A percentile compares a stretch with the other conserved stretches of the same genome.
Conservation (phyloP, 2,113 vertebrate species). For the Mastomys coucha region DNA sequence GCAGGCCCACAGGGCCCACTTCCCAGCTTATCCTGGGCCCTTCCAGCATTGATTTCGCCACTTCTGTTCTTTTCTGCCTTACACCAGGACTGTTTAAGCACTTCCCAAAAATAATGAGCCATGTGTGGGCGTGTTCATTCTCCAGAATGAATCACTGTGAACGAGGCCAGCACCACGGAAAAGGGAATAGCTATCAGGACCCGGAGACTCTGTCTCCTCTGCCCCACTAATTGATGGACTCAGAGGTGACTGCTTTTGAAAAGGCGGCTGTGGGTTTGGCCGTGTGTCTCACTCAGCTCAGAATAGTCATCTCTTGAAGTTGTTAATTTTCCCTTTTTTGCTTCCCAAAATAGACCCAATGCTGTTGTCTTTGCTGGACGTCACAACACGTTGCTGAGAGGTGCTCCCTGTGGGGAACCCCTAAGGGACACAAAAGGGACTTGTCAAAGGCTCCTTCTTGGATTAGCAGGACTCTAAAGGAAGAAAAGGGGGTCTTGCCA, state of each 20-base stretch:
- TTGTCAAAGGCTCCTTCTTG: neutral
- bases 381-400: neutral
- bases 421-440: neutral
- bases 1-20: constrained; percentile 42
- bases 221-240: constrained; percentile 44
- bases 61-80: constrained; percentile 83
- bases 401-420: neutral
- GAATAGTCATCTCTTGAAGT: neutral
- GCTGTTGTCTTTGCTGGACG: constrained; percentile 40
- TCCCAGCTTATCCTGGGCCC: constrained; percentile 57
- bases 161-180: constrained; percentile 56
- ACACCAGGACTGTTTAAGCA: constrained; percentile 70
- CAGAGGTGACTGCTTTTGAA: constrained; percentile 35
- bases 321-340: constrained; percentile 55
- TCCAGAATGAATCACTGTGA: constrained; percentile 73
- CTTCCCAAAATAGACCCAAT: constrained; percentile 60
- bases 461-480: neutral
- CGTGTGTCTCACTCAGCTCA: neutral
- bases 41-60: constrained; percentile 77
- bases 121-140: constrained; percentile 55
- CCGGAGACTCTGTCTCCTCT: constrained; percentile 27
- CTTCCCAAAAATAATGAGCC: constrained; percentile 80
- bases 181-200: constrained; percentile 47
- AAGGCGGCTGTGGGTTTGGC: neutral
- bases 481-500: neutral